Conservation (phyloP, 2,113 vertebrate genomes). For the Paracanthobrama guichenoti region DNA sequence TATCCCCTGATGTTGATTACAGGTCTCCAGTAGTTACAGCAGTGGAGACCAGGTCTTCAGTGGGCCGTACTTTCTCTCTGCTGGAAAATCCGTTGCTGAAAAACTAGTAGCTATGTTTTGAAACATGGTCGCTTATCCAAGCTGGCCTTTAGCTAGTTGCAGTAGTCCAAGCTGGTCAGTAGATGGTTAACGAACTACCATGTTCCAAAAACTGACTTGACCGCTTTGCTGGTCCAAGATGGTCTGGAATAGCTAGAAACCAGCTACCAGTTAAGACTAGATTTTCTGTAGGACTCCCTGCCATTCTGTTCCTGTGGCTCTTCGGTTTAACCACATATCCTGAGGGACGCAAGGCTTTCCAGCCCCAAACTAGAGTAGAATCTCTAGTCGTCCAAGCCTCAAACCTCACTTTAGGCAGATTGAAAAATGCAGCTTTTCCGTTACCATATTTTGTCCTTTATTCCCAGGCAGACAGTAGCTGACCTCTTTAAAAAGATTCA, state of each 20-base stretch:
- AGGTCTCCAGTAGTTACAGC: slow-evolving; percentile 32
- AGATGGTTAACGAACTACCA: neutral
- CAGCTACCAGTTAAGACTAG: neutral
- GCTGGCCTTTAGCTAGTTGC: neutral
- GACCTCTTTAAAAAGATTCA: slow-evolving; percentile 27
- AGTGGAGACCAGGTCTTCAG: slow-evolving; percentile 15
- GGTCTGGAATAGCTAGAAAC: neutral
- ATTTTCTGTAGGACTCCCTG: neutral
- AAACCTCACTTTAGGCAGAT: neutral
- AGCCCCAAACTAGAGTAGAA: slow-evolving; percentile 11
- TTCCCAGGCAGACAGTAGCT: neutral
- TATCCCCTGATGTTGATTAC: slow-evolving; percentile 45
- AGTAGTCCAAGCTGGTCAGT: too few species aligned
- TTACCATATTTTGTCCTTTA: neutral
- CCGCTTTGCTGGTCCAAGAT: neutral
- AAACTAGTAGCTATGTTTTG: neutral
- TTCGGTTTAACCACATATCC: slow-evolving; percentile 8
- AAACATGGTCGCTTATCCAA: neutral
- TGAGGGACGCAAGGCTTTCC: neutral
- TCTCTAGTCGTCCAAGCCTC: neutral
- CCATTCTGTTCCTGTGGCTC: neutral
- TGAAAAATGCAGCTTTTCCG: neutral
- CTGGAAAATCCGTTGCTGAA: neutral
- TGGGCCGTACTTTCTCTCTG: neutral
- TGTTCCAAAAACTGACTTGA: too few species aligned